Percentiles rank a stretch among this genome's conserved stretches.
Evolutionary conservation across 2,888 invertebrate species (phyloP).

Genomic region (Thera britannica): DNA sequence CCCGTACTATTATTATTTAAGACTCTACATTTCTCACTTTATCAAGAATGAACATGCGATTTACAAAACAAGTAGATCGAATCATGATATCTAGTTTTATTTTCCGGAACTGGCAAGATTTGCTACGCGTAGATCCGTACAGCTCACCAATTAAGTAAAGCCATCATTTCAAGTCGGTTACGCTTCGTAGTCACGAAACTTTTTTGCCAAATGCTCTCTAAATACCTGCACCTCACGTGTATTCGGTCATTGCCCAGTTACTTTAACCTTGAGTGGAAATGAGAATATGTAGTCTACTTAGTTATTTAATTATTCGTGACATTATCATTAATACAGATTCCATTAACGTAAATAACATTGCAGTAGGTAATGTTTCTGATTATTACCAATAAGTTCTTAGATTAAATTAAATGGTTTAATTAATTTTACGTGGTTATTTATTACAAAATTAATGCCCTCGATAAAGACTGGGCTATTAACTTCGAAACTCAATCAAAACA

Average conservation of each 20-base stretch:
- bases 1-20: conserved; percentile 25
- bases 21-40: conserved; percentile 41
- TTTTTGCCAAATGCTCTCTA: conserved; percentile 42
- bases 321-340: conserved; percentile 28
- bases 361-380: conserved; percentile 11
- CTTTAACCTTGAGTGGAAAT: conserved; percentile 42
- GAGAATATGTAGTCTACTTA: conserved; percentile 16
- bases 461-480: conserved; percentile 24
- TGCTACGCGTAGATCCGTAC: conserved; percentile 66
- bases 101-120: conserved; percentile 72
- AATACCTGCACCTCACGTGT: conserved; percentile 34
- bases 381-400: conserved; percentile 24
- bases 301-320: conserved; percentile 29
- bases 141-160: conserved; percentile 63
- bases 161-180: conserved; percentile 63
- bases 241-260: conserved; percentile 43
- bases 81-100: conserved; percentile 61
- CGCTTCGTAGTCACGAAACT: conserved; percentile 69
- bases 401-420: conserved; percentile 13
- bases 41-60: conserved; percentile 53
- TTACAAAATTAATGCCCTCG: conserved; percentile 18
- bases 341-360: conserved; percentile 26
- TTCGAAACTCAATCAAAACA: conserved; percentile 10
- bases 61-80: conserved; percentile 68
- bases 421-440: conserved; percentile 14